Evolutionary conservation across 2,113 vertebrate genomes (phyloP).

Genomic region (Epinephelus fuscoguttatus): DNA sequence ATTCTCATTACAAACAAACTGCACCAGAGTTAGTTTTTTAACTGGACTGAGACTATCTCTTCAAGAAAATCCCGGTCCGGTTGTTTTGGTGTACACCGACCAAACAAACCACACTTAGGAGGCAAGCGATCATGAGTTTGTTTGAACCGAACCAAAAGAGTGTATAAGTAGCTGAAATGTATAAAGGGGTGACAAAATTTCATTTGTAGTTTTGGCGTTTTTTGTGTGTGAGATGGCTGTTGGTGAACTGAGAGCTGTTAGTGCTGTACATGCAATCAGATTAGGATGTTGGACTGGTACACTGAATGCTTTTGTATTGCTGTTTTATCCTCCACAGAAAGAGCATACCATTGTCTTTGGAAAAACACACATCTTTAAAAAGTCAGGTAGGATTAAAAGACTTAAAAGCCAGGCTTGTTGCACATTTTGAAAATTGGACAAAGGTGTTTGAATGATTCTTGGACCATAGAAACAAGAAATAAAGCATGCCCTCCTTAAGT

Average conservation of each 20-base stretch:
- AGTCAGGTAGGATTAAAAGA: neutral
- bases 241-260: neutral
- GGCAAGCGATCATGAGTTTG: too few species aligned
- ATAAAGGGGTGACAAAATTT: neutral
- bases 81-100: too few species aligned
- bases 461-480: neutral
- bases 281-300: neutral
- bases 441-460: neutral
- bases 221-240: neutral
- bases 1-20: too few species aligned
- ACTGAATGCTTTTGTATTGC: neutral
- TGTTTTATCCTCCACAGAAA: neutral
- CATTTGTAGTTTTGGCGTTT: neutral
- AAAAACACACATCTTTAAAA: neutral
- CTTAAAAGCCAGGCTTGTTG: neutral
- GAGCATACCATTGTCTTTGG: neutral
- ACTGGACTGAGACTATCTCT: too few species aligned
- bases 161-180: neutral
- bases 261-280: neutral
- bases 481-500: neutral
- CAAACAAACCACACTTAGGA: too few species aligned
- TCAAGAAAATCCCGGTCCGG: too few species aligned
- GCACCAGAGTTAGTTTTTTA: too few species aligned
- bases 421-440: conserved; percentile 9
- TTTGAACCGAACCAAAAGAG: too few species aligned